These are phyloP conservation scores for Cherax quadricarinatus DNA, from an alignment of 1,140 invertebrate genomes.

Conservation along the genomic window DNA sequence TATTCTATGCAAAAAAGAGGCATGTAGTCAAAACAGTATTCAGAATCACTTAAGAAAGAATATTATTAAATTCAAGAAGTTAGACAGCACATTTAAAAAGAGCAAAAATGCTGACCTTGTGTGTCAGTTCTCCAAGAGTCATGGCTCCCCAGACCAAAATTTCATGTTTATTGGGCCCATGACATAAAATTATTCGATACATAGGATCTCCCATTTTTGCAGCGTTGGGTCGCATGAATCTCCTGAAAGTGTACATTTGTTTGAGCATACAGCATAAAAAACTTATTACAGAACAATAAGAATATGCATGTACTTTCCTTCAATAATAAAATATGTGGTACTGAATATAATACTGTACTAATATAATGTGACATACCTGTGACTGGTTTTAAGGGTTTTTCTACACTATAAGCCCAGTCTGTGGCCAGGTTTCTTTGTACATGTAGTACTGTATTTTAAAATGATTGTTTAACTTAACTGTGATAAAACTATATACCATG, in stretches of 20 bases:
- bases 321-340: not conserved
- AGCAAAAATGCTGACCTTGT: conserved; percentile 19
- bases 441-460: not conserved
- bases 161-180: conserved; percentile 43
- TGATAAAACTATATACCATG: no score
- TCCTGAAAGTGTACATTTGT: not conserved
- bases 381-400: not conserved
- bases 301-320: not conserved
- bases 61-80: no score
- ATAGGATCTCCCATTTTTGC: conserved; percentile 51
- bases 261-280: not conserved
- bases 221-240: conserved; percentile 41
- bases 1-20: no score
- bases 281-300: not conserved
- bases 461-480: no score
- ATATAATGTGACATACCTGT: not conserved
- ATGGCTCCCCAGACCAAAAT: conserved; percentile 37
- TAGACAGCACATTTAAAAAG: no score
- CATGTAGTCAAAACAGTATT: no score
- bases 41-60: no score
- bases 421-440: not conserved
- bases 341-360: not conserved
- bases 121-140: conserved; percentile 27
- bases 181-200: conserved; percentile 44
- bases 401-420: not conserved